Conservation (phyloP, 1,140 invertebrate species). For the Hormaphis cornu region DNA sequence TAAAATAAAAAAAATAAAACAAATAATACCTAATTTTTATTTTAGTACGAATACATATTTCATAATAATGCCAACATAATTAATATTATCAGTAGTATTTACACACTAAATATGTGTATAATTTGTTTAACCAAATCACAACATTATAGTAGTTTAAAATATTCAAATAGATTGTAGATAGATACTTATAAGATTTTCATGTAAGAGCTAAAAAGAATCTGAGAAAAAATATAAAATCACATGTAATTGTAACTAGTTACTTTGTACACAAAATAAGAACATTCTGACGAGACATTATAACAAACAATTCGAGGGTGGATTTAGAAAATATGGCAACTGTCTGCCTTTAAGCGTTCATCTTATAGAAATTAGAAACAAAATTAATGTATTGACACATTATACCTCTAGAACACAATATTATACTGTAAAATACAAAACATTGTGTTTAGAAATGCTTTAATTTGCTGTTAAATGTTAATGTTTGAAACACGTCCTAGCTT, state of each 20-base stretch:
- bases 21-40: not conserved
- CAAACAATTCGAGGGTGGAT: not conserved
- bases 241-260: too few species aligned
- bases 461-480: not conserved
- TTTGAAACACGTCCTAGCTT: not conserved
- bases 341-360: too few species aligned
- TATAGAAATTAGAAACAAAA: too few species aligned
- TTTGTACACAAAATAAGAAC: too few species aligned
- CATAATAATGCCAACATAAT: conserved; percentile 3
- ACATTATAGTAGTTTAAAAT: not conserved
- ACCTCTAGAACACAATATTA: too few species aligned
- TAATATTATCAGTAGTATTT: not conserved
- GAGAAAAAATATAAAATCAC: not conserved
- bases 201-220: too few species aligned
- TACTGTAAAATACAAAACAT: too few species aligned
- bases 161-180: not conserved
- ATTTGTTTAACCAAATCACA: not conserved
- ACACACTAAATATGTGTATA: not conserved
- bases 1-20: not conserved
- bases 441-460: not conserved
- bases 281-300: not conserved
- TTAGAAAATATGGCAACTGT: not conserved
- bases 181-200: not conserved
- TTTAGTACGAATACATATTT: not conserved
- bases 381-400: too few species aligned